These are phyloP conservation scores for Pangasianodon gigas DNA, from an alignment of 2,113 vertebrate species.

Conservation along the genomic window DNA sequence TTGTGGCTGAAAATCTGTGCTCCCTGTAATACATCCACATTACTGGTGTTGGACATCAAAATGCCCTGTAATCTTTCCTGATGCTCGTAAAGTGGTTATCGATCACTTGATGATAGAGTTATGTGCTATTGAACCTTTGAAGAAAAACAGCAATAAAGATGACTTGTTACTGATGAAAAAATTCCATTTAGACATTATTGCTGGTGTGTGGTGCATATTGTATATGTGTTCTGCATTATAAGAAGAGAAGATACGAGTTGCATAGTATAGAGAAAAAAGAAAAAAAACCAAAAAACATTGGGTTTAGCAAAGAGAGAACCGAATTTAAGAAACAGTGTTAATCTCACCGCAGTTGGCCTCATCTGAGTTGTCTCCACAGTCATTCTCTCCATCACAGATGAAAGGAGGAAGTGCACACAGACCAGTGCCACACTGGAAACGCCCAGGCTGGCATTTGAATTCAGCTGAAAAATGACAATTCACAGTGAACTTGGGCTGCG, in stretches of 20 bases:
- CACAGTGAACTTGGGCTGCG: slow-evolving; percentile 26
- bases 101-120: slow-evolving; percentile 40
- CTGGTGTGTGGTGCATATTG: slow-evolving; percentile 11
- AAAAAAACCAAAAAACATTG: background rate
- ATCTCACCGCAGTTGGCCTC: slow-evolving; percentile 93
- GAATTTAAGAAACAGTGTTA: background rate
- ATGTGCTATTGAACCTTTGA: slow-evolving; percentile 37
- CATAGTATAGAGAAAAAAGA: background rate
- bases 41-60: slow-evolving; percentile 34
- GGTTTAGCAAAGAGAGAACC: slow-evolving; percentile 1
- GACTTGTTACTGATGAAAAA: slow-evolving; percentile 48
- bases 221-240: slow-evolving; percentile 29
- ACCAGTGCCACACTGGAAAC: slow-evolving; percentile 96
- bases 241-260: background rate
- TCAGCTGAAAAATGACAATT: slow-evolving; percentile 78
- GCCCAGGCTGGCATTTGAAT: slow-evolving; percentile 95
- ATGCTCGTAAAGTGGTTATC: slow-evolving; percentile 49
- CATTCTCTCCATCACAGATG: slow-evolving; percentile 97
- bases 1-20: slow-evolving; percentile 20
- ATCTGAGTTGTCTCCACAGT: slow-evolving; percentile 97
- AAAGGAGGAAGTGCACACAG: slow-evolving; percentile 96
- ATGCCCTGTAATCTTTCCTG: slow-evolving; percentile 34
- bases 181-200: slow-evolving; percentile 40
- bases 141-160: slow-evolving; percentile 46
- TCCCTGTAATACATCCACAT: slow-evolving; percentile 40